These are phyloP conservation scores for Metopolophium dirhodum DNA, from an alignment of 1,140 invertebrate genomes.

Conservation along the genomic window DNA sequence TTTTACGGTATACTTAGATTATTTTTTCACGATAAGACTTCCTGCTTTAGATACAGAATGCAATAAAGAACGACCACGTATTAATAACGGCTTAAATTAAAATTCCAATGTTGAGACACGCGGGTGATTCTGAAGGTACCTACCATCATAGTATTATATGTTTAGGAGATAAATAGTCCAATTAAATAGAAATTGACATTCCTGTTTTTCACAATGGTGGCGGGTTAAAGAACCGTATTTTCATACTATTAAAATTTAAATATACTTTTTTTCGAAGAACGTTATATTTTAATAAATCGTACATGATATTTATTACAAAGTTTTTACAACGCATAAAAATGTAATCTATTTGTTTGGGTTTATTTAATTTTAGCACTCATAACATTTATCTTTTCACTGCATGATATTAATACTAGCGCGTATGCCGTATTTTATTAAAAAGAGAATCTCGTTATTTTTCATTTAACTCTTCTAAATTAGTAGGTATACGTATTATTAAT, in stretches of 20 bases:
- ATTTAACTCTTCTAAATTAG: background rate
- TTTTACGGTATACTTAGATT: slow-evolving; percentile 23
- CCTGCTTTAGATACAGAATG: background rate
- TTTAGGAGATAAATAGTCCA: slow-evolving; percentile 40
- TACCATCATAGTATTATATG: background rate
- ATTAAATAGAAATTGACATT: slow-evolving; percentile 35
- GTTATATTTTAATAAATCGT: background rate
- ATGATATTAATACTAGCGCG: background rate
- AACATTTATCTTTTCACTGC: background rate
- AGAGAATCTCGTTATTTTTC: background rate
- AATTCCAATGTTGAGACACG: slow-evolving; percentile 10
- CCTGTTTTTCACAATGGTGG: background rate
- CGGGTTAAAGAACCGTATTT: background rate
- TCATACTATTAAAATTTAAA: background rate
- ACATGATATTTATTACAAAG: background rate
- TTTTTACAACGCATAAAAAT: background rate
- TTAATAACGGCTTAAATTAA: slow-evolving; percentile 39
- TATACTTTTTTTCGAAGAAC: background rate
- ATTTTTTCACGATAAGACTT: slow-evolving; percentile 25
- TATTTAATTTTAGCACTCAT: background rate
- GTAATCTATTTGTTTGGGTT: background rate
- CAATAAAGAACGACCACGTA: slow-evolving; percentile 29
- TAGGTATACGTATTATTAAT: background rate
- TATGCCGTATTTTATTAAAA: background rate
- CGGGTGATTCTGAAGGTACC: background rate